These are phyloP conservation scores for Hecatera dysodea DNA, from an alignment of 2,888 invertebrate genomes.

Conservation along the genomic window DNA sequence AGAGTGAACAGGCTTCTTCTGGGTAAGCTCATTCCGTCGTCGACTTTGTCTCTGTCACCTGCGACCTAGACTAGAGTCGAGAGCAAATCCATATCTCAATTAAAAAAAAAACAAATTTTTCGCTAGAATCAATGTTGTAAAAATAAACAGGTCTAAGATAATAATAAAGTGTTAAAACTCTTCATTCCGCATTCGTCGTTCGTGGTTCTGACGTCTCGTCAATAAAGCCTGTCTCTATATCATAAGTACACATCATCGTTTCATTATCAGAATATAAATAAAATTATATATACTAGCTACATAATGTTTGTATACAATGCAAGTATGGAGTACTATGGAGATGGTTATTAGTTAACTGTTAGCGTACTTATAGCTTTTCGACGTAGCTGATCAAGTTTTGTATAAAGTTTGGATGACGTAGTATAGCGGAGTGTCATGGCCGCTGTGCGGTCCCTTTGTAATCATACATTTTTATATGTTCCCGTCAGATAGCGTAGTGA, in stretches of 20 bases:
- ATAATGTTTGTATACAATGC: constrained; percentile 72
- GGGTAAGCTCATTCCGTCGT: no score
- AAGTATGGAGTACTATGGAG: constrained; percentile 62
- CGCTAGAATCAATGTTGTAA: neutral
- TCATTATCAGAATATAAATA: constrained; percentile 76
- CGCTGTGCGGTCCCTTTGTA: constrained; percentile 68
- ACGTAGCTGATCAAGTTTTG: constrained; percentile 80
- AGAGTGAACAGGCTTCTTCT: no score
- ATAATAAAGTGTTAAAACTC: neutral
- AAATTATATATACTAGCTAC: constrained; percentile 73
- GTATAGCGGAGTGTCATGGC: constrained; percentile 66
- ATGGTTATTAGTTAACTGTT: constrained; percentile 83
- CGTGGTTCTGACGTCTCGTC: constrained; percentile 68
- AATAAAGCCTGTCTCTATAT: constrained; percentile 78
- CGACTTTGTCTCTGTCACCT: no score
- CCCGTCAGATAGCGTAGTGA: constrained; percentile 62
- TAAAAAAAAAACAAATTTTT: no score
- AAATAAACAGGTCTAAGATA: neutral
- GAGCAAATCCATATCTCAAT: no score
- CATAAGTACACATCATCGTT: constrained; percentile 88
- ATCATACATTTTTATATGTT: constrained; percentile 57
- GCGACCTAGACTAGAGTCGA: no score
- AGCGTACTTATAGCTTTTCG: constrained; percentile 83
- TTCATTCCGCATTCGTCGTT: constrained; percentile 49
- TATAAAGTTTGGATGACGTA: constrained; percentile 73